A percentile compares a stretch with the other conserved stretches of the same genome.
phyloP scores from a whole-genome alignment of 2,797 vertebrate genomes.

The Ctenopoma kingsleyae region DNA sequence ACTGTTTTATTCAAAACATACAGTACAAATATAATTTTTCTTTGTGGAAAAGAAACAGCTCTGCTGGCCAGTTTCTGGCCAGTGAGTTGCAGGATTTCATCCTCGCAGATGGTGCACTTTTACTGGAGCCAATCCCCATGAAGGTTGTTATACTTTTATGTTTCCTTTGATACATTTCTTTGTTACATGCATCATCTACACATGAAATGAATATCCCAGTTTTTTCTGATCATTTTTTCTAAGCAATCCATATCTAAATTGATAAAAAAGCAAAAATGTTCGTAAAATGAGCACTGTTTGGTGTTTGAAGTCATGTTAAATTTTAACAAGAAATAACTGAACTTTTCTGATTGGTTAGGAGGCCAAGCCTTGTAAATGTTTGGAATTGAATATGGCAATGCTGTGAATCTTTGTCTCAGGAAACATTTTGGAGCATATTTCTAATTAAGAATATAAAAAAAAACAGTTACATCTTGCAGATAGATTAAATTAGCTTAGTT shows the following conservation, averaged over 20 bases:
- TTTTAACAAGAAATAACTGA: neutral
- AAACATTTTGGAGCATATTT: no score
- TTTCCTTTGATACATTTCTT: constrained; percentile 52
- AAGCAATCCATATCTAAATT: constrained; percentile 39
- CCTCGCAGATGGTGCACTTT: constrained; percentile 44
- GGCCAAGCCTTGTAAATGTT: no score
- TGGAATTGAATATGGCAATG: no score
- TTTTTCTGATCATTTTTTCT: constrained; percentile 13
- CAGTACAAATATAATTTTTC: constrained; percentile 6
- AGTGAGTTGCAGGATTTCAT: constrained; percentile 22
- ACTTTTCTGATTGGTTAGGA: no score
- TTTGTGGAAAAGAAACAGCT: constrained; percentile 27
- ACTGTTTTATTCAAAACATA: constrained; percentile 1
- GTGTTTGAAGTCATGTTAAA: constrained; percentile 25
- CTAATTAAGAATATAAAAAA: no score
- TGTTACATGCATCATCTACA: constrained; percentile 40
- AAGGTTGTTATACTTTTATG: constrained; percentile 51
- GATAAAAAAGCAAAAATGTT: constrained; percentile 33
- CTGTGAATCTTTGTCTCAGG: no score
- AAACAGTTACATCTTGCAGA: neutral
- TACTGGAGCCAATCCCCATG: constrained; percentile 37
- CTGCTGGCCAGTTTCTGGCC: constrained; percentile 17
- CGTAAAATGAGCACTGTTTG: constrained; percentile 5
- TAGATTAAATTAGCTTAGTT: neutral
- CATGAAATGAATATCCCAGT: constrained; percentile 37